Percentiles rank a stretch among this genome's conserved stretches.
These are phyloP conservation scores for Brachypodius melanocephalos DNA, from an alignment of 2,113 vertebrate species.

Conservation along the genomic window DNA sequence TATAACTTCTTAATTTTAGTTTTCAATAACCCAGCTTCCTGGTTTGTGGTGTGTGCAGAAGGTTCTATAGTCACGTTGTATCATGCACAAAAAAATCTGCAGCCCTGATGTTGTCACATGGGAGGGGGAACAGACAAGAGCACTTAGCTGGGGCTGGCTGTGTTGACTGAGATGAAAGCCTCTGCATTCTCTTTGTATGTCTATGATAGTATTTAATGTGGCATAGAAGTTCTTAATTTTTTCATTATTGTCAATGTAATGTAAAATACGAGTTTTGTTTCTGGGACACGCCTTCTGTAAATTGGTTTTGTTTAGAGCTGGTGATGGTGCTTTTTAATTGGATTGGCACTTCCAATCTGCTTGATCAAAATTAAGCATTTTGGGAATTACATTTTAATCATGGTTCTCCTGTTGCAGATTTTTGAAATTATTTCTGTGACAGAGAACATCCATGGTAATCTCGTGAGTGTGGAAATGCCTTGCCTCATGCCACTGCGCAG, in stretches of 20 bases:
- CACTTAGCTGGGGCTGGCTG: neutral
- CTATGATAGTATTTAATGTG: neutral
- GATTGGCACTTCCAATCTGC: neutral
- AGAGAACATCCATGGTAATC: neutral
- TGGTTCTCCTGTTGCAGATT: neutral
- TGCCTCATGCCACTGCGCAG: fast-evolving
- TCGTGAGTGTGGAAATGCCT: neutral
- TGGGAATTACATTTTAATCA: neutral
- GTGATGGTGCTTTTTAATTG: neutral
- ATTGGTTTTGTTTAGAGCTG: neutral
- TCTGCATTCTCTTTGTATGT: neutral
- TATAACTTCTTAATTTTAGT: neutral
- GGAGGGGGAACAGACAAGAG: neutral
- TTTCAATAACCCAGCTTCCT: neutral
- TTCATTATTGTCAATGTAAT: neutral
- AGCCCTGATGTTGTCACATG: neutral
- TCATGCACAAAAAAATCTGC: neutral
- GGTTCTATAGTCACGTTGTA: neutral
- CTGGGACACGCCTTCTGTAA: neutral
- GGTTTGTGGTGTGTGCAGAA: neutral
- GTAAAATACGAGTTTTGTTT: neutral
- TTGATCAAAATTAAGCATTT: neutral
- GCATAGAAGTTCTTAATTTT: neutral
- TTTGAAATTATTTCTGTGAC: neutral
- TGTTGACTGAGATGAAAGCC: neutral